phyloP scores from a whole-genome alignment of 2,113 vertebrate species.

The Dromaius novaehollandiae region DNA sequence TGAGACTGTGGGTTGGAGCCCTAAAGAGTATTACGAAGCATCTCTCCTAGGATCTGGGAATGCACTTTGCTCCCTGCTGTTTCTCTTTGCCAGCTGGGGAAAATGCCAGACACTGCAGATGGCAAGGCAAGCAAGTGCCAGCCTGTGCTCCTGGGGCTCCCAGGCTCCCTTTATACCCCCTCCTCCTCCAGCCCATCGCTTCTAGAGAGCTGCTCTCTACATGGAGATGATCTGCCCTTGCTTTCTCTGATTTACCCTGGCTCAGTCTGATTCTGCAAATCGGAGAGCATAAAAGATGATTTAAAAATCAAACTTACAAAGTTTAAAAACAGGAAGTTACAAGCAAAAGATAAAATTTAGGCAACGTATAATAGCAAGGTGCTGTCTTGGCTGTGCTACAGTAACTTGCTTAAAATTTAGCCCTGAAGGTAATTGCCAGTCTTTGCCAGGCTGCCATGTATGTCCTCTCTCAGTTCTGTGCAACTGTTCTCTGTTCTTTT shows the following conservation, averaged over 20 bases:
- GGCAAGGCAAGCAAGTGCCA: neutral
- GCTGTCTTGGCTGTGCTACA: neutral
- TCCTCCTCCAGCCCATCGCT: neutral
- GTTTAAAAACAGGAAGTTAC: neutral
- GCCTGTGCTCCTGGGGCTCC: neutral
- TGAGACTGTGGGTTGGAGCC: neutral
- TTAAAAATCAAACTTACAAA: neutral
- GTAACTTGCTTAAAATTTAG: neutral
- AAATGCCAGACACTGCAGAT: neutral
- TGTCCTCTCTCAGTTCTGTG: neutral
- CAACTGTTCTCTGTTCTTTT: neutral
- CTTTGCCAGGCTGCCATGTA: neutral
- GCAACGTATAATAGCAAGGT: neutral
- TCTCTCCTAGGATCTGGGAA: neutral
- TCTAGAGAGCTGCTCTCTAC: neutral
- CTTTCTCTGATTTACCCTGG: neutral
- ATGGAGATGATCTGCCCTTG: neutral
- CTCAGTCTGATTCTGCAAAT: rapidly evolving
- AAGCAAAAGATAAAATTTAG: neutral
- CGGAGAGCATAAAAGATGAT: neutral
- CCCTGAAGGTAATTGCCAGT: neutral
- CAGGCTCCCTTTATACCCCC: neutral
- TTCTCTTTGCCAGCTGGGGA: neutral
- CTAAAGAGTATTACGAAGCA: neutral
- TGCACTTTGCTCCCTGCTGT: neutral